These are phyloP conservation scores for Euphydryas editha DNA, from an alignment of 2,888 invertebrate genomes.

Conservation along the genomic window DNA sequence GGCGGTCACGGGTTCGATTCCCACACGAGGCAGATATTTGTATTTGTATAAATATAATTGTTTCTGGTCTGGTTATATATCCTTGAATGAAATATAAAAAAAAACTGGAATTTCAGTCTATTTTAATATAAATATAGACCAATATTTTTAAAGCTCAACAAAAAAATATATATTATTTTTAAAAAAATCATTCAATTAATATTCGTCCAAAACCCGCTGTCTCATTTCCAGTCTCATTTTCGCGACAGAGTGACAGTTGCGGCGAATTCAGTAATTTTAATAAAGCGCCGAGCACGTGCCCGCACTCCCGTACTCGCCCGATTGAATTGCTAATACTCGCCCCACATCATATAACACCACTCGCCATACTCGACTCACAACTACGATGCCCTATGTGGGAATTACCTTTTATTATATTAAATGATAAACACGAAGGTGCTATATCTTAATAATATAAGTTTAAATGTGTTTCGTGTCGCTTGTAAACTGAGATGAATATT, in stretches of 20 bases:
- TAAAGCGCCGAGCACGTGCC: slow-evolving; percentile 4
- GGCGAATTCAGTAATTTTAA: slow-evolving; percentile 2
- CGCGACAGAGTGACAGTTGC: not conserved
- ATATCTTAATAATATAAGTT: not conserved
- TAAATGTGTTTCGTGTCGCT: not conserved
- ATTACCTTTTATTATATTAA: not conserved
- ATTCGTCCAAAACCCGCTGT: not conserved
- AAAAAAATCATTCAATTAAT: not conserved
- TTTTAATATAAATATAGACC: too few species aligned
- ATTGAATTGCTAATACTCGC: slow-evolving; percentile 5
- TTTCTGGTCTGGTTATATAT: too few species aligned
- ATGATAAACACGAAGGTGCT: not conserved
- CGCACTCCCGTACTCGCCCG: not conserved
- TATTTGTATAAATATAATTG: too few species aligned
- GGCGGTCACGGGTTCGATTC: too few species aligned
- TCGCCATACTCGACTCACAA: not conserved
- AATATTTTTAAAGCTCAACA: too few species aligned
- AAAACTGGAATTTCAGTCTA: too few species aligned
- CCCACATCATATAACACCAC: not conserved
- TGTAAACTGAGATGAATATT: not conserved
- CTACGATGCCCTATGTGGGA: not conserved
- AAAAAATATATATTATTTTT: not conserved
- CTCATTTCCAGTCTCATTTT: slow-evolving; percentile 2
- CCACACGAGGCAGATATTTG: too few species aligned
- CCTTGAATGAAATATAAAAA: too few species aligned